Evolutionary conservation across 2,888 invertebrate genomes (phyloP).

Genomic region (Dasysyrphus tricinctus): DNA sequence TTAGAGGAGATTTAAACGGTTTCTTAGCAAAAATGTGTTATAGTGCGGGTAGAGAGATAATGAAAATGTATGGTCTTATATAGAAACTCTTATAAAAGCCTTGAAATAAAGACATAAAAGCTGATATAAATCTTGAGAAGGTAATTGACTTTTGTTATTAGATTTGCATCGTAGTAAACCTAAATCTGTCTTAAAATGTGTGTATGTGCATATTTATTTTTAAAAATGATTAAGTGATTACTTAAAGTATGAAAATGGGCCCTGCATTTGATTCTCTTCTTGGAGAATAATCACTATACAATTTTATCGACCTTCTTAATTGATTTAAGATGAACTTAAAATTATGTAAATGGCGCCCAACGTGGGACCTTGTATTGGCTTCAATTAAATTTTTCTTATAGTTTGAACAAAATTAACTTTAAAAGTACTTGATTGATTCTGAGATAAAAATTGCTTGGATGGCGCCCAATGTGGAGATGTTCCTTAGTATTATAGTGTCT

Average conservation of each 20-base stretch:
- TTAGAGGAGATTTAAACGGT: constrained; percentile 37
- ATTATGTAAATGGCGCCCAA: background rate
- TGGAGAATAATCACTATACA: no score
- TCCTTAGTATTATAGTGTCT: no score
- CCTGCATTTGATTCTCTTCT: no score
- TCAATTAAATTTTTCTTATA: background rate
- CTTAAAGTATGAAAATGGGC: no score
- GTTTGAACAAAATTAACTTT: no score
- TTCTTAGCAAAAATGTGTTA: constrained; percentile 10
- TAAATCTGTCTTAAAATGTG: background rate
- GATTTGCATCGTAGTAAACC: background rate
- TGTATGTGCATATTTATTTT: background rate
- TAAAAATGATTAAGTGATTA: no score
- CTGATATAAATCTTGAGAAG: background rate
- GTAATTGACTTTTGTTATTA: background rate
- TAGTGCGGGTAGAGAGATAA: background rate
- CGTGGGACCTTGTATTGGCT: background rate
- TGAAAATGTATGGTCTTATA: background rate
- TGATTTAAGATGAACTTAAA: background rate
- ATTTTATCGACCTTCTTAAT: no score
- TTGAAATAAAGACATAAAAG: background rate
- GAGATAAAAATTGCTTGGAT: background rate
- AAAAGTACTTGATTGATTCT: no score
- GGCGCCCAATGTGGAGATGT: background rate
- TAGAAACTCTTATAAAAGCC: constrained; percentile 1